These are phyloP conservation scores for Diprion similis DNA, from an alignment of 1,140 invertebrate genomes.

Conservation along the genomic window DNA sequence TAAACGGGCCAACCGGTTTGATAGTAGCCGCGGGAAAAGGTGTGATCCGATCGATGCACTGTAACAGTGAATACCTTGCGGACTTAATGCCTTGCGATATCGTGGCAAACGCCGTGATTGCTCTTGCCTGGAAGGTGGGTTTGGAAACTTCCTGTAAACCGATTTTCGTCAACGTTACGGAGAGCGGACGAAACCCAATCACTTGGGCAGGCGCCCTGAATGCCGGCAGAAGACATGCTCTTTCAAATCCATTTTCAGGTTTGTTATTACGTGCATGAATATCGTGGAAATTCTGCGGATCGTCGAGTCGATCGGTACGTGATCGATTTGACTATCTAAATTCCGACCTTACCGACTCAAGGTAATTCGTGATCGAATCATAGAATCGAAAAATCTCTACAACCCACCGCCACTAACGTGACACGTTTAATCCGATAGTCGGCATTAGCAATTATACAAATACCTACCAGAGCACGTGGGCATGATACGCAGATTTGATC, in stretches of 20 bases:
- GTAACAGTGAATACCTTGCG: conserved; percentile 57
- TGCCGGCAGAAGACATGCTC: conserved; percentile 63
- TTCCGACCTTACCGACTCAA: no score
- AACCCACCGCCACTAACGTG: no score
- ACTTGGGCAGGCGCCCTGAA: conserved; percentile 82
- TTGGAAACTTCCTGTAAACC: conserved; percentile 55
- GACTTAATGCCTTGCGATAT: conserved; percentile 76
- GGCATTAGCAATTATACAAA: no score
- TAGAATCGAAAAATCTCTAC: no score
- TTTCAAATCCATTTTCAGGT: conserved; percentile 62
- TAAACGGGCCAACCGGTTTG: conserved; percentile 89
- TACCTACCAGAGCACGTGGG: no score
- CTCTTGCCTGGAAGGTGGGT: conserved; percentile 63
- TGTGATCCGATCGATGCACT: conserved; percentile 75
- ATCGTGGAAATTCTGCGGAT: no score
- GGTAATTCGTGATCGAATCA: no score
- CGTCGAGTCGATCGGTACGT: no score
- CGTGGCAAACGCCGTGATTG: conserved; percentile 70
- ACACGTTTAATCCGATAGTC: no score
- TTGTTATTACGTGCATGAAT: not conserved
- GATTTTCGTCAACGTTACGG: conserved; percentile 67
- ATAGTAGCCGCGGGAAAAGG: conserved; percentile 83
- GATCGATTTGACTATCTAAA: no score
- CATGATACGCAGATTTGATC: no score
- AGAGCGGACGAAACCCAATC: conserved; percentile 67